Evolutionary conservation across 92 coral and sea anemone genomes (phyloP).

Genomic region (Montipora capitata): DNA sequence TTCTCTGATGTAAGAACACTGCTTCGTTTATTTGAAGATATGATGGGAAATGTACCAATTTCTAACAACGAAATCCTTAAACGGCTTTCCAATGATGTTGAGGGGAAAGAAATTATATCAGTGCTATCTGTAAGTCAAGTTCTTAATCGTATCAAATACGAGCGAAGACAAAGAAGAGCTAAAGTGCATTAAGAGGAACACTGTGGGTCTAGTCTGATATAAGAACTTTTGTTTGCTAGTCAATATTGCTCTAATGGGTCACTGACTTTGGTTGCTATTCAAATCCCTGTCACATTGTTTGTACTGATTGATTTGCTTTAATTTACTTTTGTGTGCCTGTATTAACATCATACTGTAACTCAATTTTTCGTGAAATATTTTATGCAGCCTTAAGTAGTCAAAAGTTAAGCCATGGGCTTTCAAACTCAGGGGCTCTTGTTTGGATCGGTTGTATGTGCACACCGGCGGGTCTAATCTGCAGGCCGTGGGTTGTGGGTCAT

Average conservation of each 20-base stretch:
- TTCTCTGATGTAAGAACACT: conserved; percentile 40
- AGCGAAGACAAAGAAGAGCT: conserved; percentile 41
- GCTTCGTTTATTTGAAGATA: conserved; percentile 40
- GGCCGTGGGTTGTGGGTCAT: too few species aligned
- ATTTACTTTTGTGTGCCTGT: conserved; percentile 28
- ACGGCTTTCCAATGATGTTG: conserved; percentile 31
- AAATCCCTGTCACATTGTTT: conserved; percentile 39
- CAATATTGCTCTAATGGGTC: conserved; percentile 33
- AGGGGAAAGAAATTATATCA: conserved; percentile 39
- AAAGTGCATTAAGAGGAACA: conserved; percentile 30
- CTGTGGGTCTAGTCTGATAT: conserved; percentile 36
- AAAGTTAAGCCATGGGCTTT: not conserved
- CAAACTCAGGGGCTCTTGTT: conserved; percentile 13
- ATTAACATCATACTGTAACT: conserved; percentile 11
- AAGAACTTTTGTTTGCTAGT: conserved; percentile 34
- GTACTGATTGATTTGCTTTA: conserved; percentile 33
- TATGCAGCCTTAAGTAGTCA: conserved; percentile 20
- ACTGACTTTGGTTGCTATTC: conserved; percentile 21
- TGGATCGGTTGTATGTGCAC: conserved; percentile 17
- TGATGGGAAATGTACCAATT: conserved; percentile 39
- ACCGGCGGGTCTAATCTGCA: not conserved
- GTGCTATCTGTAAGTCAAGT: conserved; percentile 23
- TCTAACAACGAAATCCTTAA: conserved; percentile 50
- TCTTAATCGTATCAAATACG: conserved; percentile 60
- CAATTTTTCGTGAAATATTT: conserved; percentile 29